Evolutionary conservation across 2,797 vertebrate species (phyloP).

Genomic region (Geotrypetes seraphini): DNA sequence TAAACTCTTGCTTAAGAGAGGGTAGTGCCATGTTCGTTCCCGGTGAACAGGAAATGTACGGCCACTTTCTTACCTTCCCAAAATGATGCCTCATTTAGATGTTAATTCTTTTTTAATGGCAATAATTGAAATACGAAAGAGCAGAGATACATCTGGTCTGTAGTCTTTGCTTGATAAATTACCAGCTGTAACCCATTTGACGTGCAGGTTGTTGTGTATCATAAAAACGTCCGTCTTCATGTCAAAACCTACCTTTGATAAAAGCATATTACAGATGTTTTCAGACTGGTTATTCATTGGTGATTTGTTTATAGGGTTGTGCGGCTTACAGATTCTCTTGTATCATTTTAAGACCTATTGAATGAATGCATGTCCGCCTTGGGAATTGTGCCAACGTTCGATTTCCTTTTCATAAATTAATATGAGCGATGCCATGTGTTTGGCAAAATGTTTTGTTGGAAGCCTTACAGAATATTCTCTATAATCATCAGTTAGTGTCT

Average conservation of each 20-base stretch:
- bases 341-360: constrained; percentile 2
- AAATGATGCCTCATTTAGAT: no score
- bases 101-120: no score
- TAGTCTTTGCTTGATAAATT: not conserved
- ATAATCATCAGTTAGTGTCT: no score
- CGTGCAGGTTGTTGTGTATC: not conserved
- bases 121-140: not conserved
- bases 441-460: constrained; percentile 11
- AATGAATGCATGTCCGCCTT: constrained; percentile 12
- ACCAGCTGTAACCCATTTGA: not conserved
- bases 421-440: constrained; percentile 14
- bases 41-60: no score
- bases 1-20: no score
- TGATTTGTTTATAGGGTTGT: not conserved
- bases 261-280: not conserved
- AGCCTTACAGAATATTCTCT: no score
- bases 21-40: no score
- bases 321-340: constrained; percentile 2
- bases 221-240: not conserved
- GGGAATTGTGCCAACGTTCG: constrained; percentile 1
- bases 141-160: not conserved
- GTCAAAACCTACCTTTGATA: constrained; percentile 3
- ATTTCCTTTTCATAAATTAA: constrained; percentile 11
- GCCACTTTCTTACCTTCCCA: no score
- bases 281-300: not conserved